These are phyloP conservation scores for Lamellibrachia columna DNA, from an alignment of 2,888 invertebrate genomes.

Conservation along the genomic window DNA sequence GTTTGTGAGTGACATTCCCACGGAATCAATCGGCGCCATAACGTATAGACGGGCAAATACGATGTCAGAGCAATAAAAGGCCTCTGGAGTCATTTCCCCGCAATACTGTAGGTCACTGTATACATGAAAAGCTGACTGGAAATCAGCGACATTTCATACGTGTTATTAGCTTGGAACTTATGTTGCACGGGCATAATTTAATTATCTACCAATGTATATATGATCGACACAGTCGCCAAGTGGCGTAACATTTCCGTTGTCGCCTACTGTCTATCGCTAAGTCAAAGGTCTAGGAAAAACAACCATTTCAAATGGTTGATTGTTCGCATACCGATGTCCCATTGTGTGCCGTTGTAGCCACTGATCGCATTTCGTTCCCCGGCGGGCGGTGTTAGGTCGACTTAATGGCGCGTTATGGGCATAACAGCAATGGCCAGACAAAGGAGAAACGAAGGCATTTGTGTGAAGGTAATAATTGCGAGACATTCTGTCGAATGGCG, in stretches of 20 bases:
- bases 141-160: not conserved
- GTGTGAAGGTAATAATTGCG: not conserved
- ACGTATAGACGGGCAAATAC: not conserved
- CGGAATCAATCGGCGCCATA: not conserved
- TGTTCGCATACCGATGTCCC: not conserved
- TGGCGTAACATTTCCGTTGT: not conserved
- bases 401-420: not conserved
- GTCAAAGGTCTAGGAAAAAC: not conserved
- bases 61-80: not conserved
- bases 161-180: not conserved
- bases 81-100: not conserved
- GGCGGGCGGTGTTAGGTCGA: not conserved
- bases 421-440: not conserved
- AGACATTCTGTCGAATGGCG: slow-evolving; percentile 3
- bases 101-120: not conserved
- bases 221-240: not conserved
- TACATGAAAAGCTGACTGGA: too few species aligned
- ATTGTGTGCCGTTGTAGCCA: not conserved
- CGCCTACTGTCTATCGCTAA: not conserved
- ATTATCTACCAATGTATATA: slow-evolving; percentile 4
- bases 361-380: not conserved
- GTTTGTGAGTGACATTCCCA: not conserved
- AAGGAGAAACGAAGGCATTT: not conserved
- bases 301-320: not conserved
- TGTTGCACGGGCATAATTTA: not conserved